phyloP scores from a whole-genome alignment of 2,113 vertebrate species.

The Panthera tigris region DNA sequence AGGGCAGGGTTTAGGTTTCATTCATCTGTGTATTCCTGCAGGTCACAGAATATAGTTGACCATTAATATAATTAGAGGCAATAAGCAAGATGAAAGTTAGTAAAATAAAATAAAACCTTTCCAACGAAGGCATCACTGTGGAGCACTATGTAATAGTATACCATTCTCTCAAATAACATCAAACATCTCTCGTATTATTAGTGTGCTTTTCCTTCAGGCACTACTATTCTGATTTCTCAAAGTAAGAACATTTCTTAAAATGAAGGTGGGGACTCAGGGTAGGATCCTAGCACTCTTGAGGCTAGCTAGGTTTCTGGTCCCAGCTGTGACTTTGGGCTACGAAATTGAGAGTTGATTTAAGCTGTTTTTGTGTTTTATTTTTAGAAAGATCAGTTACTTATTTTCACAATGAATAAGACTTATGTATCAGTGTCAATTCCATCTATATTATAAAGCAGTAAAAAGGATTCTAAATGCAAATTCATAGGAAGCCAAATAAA shows the following conservation, averaged over 20 bases:
- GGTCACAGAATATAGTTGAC: neutral
- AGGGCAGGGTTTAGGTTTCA: neutral
- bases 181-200: neutral
- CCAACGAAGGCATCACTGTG: neutral
- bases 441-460: neutral
- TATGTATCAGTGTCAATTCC: neutral
- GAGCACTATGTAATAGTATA: neutral
- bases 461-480: neutral
- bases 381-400: neutral
- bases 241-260: neutral
- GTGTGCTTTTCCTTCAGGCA: neutral
- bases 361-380: neutral
- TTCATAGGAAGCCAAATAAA: neutral
- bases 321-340: neutral
- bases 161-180: neutral
- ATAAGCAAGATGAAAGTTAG: neutral
- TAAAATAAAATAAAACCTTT: neutral
- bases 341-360: neutral
- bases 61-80: neutral
- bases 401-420: neutral
- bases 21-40: neutral
- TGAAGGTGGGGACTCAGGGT: neutral
- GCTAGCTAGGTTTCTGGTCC: neutral
- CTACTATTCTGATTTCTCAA: neutral
- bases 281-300: neutral